Evolutionary conservation across 1,140 invertebrate species (phyloP).

Genomic region (Pseudoatta argentina): DNA sequence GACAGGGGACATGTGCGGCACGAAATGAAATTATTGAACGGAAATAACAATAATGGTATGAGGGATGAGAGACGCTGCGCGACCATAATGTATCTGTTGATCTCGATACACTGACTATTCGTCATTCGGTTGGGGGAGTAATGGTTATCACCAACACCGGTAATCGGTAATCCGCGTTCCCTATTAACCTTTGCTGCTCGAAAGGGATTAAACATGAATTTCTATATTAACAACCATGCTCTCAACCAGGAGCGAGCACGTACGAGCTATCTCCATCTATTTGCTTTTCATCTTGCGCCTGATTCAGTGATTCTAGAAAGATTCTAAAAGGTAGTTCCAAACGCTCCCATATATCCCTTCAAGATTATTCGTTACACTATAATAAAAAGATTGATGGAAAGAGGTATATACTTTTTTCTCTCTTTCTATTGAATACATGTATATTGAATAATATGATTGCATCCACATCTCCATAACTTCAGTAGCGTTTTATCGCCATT

Average conservation of each 20-base stretch:
- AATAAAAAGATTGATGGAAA: not conserved
- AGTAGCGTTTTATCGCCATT: conserved; percentile 25
- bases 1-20: not conserved
- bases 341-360: not conserved
- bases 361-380: conserved; percentile 11
- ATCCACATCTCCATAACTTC: not conserved
- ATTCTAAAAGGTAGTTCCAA: not conserved
- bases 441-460: conserved; percentile 29
- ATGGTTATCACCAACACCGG: conserved; percentile 38
- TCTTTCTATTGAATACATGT: not conserved
- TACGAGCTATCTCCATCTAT: not conserved
- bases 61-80: not conserved
- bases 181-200: conserved; percentile 33
- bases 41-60: conserved; percentile 24
- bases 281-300: conserved; percentile 46
- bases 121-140: conserved; percentile 1
- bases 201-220: conserved; percentile 35
- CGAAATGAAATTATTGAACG: conserved; percentile 29
- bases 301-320: conserved; percentile 5
- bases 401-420: not conserved
- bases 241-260: not conserved
- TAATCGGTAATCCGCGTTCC: conserved; percentile 41
- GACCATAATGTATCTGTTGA: conserved; percentile 20
- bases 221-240: not conserved
- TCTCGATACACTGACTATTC: conserved; percentile 46